These are phyloP conservation scores for Todiramphus saurophagus DNA, from an alignment of 2,113 vertebrate genomes.

Conservation along the genomic window DNA sequence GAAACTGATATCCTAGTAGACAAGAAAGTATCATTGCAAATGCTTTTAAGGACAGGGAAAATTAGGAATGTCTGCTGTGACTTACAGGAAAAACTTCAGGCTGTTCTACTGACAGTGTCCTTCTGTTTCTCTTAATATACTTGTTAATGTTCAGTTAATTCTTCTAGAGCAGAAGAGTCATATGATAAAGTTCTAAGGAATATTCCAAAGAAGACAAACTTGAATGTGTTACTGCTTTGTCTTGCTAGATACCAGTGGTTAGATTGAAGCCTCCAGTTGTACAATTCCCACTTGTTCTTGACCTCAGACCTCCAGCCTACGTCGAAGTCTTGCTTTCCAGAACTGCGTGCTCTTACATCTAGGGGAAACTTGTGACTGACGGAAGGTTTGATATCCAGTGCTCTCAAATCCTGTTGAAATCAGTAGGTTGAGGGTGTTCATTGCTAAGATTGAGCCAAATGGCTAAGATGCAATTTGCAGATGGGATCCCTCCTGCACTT, in stretches of 20 bases:
- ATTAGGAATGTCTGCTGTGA: background rate
- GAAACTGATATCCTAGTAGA: background rate
- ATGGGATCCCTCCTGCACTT: background rate
- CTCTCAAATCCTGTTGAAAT: background rate
- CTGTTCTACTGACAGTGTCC: background rate
- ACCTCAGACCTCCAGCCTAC: background rate
- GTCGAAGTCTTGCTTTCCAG: background rate
- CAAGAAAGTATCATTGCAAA: background rate
- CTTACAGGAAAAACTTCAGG: background rate
- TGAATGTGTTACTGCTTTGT: constrained; percentile 37
- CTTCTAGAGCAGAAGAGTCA: constrained; percentile 21
- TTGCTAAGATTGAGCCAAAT: background rate
- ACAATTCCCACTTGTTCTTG: constrained; percentile 27
- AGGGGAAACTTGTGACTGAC: constrained; percentile 41
- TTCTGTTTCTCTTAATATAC: background rate
- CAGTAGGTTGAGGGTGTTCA: background rate
- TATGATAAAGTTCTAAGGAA: constrained; percentile 31
- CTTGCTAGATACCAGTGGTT: constrained; percentile 9
- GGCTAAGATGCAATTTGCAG: background rate
- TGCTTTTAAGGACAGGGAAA: background rate
- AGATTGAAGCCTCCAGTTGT: background rate
- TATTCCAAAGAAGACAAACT: background rate
- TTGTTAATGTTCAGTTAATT: background rate
- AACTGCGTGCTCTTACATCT: background rate
- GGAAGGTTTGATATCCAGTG: background rate